phyloP scores from a whole-genome alignment of 2,113 vertebrate species.

The Passer montanus region DNA sequence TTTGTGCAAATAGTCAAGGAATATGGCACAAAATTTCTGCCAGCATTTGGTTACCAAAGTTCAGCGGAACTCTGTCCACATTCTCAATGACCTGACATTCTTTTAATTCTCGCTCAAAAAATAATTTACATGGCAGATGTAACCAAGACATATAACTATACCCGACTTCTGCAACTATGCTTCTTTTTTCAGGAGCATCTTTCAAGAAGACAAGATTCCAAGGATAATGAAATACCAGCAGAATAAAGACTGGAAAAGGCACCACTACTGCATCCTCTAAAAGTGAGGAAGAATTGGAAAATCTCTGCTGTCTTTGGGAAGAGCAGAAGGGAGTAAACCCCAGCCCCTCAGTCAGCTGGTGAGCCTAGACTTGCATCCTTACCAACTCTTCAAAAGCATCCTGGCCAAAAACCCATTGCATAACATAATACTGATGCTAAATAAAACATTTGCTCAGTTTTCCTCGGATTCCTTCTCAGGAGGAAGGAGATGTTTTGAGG shows the following conservation, averaged over 20 bases:
- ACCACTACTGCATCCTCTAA: neutral
- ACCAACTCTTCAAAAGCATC: neutral
- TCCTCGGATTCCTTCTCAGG: neutral
- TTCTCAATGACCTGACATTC: neutral
- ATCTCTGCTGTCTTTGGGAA: neutral
- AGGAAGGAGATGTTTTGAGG: neutral
- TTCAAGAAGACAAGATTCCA: neutral
- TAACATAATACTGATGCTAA: neutral
- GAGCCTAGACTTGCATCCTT: neutral
- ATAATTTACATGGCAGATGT: neutral
- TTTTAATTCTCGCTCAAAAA: constrained; percentile 37
- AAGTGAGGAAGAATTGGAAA: neutral
- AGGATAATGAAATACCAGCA: neutral
- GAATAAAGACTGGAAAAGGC: neutral
- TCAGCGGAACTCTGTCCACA: neutral
- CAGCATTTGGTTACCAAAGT: neutral
- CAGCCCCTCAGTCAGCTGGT: neutral
- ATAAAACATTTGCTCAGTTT: neutral
- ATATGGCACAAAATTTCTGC: neutral
- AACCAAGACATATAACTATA: neutral
- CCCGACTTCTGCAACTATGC: neutral
- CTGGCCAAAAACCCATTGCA: neutral
- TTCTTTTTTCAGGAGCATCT: neutral
- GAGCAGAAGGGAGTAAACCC: neutral
- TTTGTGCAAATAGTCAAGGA: constrained; percentile 39